Base-by-base conservation (phyloP, 2,888 invertebrate species). In the Coronaproctus castanopsis region DNA sequence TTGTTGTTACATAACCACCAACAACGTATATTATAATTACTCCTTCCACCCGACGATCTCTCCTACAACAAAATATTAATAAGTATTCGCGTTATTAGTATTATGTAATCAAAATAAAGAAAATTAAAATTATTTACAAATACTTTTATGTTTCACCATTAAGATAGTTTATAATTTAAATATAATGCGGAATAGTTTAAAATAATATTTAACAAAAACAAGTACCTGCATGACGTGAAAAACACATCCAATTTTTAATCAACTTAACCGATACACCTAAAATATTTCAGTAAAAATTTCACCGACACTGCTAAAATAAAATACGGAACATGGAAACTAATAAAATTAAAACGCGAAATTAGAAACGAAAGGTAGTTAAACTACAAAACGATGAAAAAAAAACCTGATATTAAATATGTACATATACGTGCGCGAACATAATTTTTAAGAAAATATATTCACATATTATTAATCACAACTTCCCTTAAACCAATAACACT, bases 191-290 rank as follows among this genome's bases (percentile, higher is more conserved):
- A n/a, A n/a, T n/a, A n/a, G n/a, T n/a, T n/a, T n/a, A n/a, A n/a
- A n/a, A n/a, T n/a, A n/a, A n/a, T n/a, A n/a, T n/a, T n/a, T n/a
- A n/a, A n/a, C n/a, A n/a, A n/a, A 54, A 54, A n/a, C 2, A 54
- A 49, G 52, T 60, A 67, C 67, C 67, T 67, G 67, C 67, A 67
- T 67, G 65, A 66, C 67, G 65, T 65, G 64, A 63, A 65, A 63
- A 64, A 66, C 62, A 65, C 67, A 66, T 66, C 66, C 63, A 67
- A 65, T 61, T 57, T 8, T 36, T 8, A 36, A 36, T 36, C 5
- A 36, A 36, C 36, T 36, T 36, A 36, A 36, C 36, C 36, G 14
- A 36, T 36, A 36, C 36, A 36, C 36, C 8, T 36, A 36, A 36
- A 36, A 36, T 14, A n/a, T n/a, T n/a, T n/a, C n/a, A n/a, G 8